Conservation (phyloP, 1,140 invertebrate genomes). For the Leptinotarsa defecta region DNA sequence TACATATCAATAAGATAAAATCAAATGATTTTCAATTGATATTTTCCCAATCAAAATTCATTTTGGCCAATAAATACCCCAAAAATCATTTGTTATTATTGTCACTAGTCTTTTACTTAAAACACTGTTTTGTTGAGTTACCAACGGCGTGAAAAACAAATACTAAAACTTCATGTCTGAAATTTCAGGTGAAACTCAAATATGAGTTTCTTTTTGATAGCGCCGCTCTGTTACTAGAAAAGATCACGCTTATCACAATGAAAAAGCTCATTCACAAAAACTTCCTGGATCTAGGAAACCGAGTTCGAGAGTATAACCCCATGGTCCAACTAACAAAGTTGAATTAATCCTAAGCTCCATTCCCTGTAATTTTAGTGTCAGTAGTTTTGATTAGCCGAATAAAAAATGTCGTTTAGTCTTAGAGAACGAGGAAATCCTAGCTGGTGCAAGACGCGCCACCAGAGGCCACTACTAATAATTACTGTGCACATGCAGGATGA, state of each 20-base stretch:
- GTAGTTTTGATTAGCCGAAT: constrained; percentile 38
- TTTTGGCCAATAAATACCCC: no score
- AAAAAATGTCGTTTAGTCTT: constrained; percentile 37
- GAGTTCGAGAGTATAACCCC: background rate
- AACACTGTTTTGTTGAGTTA: no score
- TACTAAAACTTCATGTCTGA: no score
- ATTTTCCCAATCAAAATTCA: no score
- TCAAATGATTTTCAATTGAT: no score
- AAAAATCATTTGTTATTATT: no score
- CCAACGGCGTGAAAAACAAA: no score
- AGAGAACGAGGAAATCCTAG: constrained; percentile 39
- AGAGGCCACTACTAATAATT: constrained; percentile 55
- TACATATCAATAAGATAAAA: no score
- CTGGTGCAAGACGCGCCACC: constrained; percentile 49
- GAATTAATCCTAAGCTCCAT: constrained; percentile 31
- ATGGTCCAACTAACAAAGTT: constrained; percentile 30
- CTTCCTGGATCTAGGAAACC: background rate
- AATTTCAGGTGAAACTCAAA: no score
- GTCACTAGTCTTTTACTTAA: no score
- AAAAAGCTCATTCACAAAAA: background rate
- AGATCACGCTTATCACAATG: background rate
- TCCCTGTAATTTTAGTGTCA: constrained; percentile 34
- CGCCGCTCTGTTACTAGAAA: no score
- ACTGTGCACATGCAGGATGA: constrained; percentile 48
- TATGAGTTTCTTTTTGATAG: no score